Evolutionary conservation across 2,113 vertebrate genomes (phyloP), one percentile per base, ranked within the genome.

Genomic region (Tylochromis polylepis): DNA sequence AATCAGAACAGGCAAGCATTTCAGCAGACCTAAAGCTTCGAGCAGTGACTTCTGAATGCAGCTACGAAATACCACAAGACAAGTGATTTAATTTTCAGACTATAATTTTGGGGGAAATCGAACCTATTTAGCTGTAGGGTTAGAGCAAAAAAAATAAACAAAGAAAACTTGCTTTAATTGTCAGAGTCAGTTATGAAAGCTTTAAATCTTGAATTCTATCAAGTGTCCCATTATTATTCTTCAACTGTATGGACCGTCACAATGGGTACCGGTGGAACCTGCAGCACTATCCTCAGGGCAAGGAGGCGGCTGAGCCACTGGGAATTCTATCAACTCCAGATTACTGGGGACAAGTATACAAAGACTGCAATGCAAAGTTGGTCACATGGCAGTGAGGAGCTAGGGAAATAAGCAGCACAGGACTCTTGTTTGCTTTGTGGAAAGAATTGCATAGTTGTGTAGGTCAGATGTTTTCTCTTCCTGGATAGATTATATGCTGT

Each of bases 281-380:
- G 36, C 24, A 65, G 58, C 53, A 82, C 51, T 8, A 87, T 49
- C 60, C 70, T 84, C n/a, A 1, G 36, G 70, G 65, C 31, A 56
- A 86, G 34, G 22, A 62, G 11, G 65, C 36, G 3, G 81, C 75
- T 87, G 83, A 90, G 85, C 70, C 83, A 85, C 56, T 27, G 87
- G 85, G 85, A 92, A 90, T 87, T 87, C 84, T 86, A 78, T 70
- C 15, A n/a, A 75, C 75, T 87, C 90, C 82, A 93, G 91, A 91
- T 93, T 92, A 87, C 83, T 9, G 31, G 20, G 31, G 43, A 43
- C 84, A 70, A 79, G 46, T 41, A 82, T 83, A 84, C 85, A 91
- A 87, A 89, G 34, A 62, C 79, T 81, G 82, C 67, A 81, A 91
- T 93, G 89, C 85, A 93, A 93, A 88, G 87, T 90, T 77, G 81